phyloP scores from a whole-genome alignment of 1,140 invertebrate genomes.

The Aphelenchoides fujianensis region DNA sequence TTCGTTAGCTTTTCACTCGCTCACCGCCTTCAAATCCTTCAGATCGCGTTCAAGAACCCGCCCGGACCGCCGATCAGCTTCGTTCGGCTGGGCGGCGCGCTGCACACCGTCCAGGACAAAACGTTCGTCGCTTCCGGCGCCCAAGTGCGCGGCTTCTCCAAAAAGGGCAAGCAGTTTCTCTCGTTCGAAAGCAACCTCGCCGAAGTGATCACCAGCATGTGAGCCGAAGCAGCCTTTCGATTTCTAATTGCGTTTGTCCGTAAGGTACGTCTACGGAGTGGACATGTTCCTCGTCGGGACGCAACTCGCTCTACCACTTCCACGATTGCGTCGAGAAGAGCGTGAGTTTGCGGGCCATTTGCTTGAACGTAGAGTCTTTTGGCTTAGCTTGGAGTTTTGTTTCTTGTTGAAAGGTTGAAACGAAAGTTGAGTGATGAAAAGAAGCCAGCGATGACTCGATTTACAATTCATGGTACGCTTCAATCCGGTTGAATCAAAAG shows the following conservation, averaged over 20 bases:
- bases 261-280: conserved; percentile 74
- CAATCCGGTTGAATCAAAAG: no score
- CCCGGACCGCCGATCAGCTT: conserved; percentile 73
- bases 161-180: conserved; percentile 86
- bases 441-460: no score
- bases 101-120: conserved; percentile 74
- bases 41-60: conserved; percentile 69
- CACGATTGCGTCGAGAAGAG: conserved; percentile 69
- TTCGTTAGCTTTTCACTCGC: no score
- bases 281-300: conserved; percentile 77
- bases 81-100: conserved; percentile 74
- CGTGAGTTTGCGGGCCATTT: conserved; percentile 33
- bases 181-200: conserved; percentile 83
- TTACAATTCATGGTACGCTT: no score
- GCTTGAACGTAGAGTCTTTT: no score
- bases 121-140: conserved; percentile 78
- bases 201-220: conserved; percentile 81
- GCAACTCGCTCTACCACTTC: conserved; percentile 79
- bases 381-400: no score
- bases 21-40: no score
- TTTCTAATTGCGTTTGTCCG: conserved; percentile 18
- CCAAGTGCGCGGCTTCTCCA: conserved; percentile 79
- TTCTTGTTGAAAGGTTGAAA: no score
- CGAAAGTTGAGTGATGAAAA: no score
- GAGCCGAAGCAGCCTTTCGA: conserved; percentile 45